Percentiles rank a stretch among this genome's conserved stretches.
Conservation (phyloP, 2,888 invertebrate species). For the Leuctra nigra region DNA sequence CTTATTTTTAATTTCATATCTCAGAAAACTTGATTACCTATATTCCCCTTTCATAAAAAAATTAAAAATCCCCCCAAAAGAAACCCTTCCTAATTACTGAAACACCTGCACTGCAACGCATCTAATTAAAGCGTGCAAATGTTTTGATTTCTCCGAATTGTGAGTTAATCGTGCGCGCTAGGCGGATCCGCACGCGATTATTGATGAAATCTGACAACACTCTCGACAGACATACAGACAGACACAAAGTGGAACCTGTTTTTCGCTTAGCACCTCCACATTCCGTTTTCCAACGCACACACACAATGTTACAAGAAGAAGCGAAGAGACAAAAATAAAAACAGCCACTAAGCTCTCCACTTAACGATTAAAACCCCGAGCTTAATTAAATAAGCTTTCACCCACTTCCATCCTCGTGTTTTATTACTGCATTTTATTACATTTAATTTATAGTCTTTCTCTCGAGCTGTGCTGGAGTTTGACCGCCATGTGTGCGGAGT, state of each 20-base stretch:
- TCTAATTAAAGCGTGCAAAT: too few relatives aligned
- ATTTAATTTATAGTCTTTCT: slow-evolving; percentile 11
- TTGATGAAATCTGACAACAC: slow-evolving; percentile 16
- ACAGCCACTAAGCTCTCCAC: not conserved
- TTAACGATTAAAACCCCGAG: slow-evolving; percentile 13
- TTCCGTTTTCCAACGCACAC: not conserved
- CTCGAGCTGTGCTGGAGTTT: too few relatives aligned
- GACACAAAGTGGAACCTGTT: not conserved
- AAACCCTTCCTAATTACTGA: too few relatives aligned
- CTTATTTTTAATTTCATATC: too few relatives aligned
- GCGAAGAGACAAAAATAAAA: not conserved
- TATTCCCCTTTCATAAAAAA: too few relatives aligned
- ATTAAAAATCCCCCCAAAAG: too few relatives aligned
- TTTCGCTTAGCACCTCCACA: not conserved
- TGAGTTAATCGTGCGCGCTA: slow-evolving; percentile 11
- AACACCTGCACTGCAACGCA: too few relatives aligned
- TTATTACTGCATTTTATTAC: slow-evolving; percentile 15
- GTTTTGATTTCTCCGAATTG: too few relatives aligned
- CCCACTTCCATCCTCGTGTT: slow-evolving; percentile 7
- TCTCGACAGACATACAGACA: not conserved
- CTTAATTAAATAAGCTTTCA: slow-evolving; percentile 19
- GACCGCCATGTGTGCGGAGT: too few relatives aligned
- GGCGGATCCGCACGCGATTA: slow-evolving; percentile 1
- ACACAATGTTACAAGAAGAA: not conserved
- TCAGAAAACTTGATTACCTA: too few relatives aligned